Base-by-base conservation (phyloP, 2,797 vertebrate species). In the Adrianichthys oophorus region DNA sequence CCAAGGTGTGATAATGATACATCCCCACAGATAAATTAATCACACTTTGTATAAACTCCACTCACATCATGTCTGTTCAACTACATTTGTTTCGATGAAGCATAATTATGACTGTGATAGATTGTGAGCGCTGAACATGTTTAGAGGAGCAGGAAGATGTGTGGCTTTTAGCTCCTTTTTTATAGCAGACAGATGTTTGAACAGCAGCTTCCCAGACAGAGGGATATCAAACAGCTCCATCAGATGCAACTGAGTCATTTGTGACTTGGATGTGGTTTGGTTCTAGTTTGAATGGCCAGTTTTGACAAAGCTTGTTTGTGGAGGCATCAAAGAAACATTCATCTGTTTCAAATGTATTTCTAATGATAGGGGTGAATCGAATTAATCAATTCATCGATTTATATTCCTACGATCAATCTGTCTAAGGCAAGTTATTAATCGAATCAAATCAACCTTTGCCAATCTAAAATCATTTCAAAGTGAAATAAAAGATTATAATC, bases 111-210 rank as follows among this genome's bases (percentile, higher is more conserved):
- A 47, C 52, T 53, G 52, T 75, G 81, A 80, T 80, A 67, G 59
- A 78, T 78, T 64, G 68, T 78, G 74, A 70, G 73, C 62, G 70
- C 65, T 77, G 80, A 86, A 80, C 66, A 75, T 76, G 70, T 75
- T 76, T 59, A 79, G 80, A 87, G 84, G 78, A 78, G 65, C 76
- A 67, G 70, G 63, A 61, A 70, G 73, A 65, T 78, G 75, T 74
- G 55, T 65, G 51, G 69, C 68, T 80, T 83, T 81, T 64, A 70
- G 74, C 64, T 72, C 53, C 45, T 29, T 3, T 56, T 77, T 68
- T 68, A 37, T 72, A 54, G 70, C 76, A 86, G 87, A 89, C 83
- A 86, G 24, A 83, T 87, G 87, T 90, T 87, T 89, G 79, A 87
- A 77, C 72, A 89, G 70, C 74, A 70, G 70, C 64, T 23, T 69